Percentiles rank a stretch among this genome's conserved stretches.
These are phyloP conservation scores for Garra rufa DNA, from an alignment of 2,113 vertebrate genomes.

Conservation along the genomic window DNA sequence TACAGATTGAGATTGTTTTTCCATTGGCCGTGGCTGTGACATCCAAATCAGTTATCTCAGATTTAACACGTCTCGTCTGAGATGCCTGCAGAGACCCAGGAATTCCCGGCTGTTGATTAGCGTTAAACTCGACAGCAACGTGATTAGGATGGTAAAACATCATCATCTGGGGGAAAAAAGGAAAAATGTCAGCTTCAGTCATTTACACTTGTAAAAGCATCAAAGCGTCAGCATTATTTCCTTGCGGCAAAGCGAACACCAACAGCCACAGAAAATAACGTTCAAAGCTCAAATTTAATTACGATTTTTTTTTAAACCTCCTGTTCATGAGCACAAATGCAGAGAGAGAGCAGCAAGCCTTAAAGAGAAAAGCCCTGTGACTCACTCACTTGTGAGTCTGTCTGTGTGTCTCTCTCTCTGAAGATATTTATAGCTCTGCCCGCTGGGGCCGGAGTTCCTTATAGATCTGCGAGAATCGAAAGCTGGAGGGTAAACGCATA, in stretches of 20 bases:
- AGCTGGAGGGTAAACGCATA: neutral
- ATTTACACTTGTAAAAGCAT: neutral
- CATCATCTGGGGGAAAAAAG: neutral
- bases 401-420: neutral
- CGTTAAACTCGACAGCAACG: neutral
- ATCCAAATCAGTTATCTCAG: slow-evolving; percentile 16
- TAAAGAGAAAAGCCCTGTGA: slow-evolving; percentile 21
- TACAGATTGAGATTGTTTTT: slow-evolving; percentile 41
- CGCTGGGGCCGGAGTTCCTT: neutral
- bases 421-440: slow-evolving; percentile 41
- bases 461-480: slow-evolving; percentile 15
- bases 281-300: neutral
- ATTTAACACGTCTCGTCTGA: neutral
- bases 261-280: neutral
- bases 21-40: slow-evolving; percentile 25
- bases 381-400: slow-evolving; percentile 7
- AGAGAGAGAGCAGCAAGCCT: slow-evolving; percentile 3
- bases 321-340: neutral
- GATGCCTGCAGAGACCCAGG: neutral
- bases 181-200: neutral
- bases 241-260: neutral
- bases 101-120: neutral
- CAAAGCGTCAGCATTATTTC: neutral
- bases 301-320: neutral
- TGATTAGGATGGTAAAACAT: neutral